phyloP scores from a whole-genome alignment of 2,888 invertebrate species.

The Esperia sulphurella region DNA sequence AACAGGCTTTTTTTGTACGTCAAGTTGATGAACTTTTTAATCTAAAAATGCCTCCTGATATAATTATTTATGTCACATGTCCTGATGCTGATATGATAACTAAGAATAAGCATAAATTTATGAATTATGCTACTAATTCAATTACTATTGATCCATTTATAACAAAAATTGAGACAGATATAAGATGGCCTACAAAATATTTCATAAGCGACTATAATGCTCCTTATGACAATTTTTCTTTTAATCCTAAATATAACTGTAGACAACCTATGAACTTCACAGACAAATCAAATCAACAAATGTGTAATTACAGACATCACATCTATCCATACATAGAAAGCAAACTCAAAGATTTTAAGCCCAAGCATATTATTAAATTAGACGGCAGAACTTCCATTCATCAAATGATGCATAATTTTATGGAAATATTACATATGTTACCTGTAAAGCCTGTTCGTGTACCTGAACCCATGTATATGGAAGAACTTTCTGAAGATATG shows the following conservation, averaged over 20 bases:
- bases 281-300: slow-evolving; percentile 58
- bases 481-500: slow-evolving; percentile 51
- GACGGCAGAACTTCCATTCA: slow-evolving; percentile 73
- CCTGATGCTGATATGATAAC: slow-evolving; percentile 73
- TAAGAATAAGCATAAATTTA: slow-evolving; percentile 48
- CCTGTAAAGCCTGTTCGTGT: slow-evolving; percentile 46
- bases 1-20: slow-evolving; percentile 37
- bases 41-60: slow-evolving; percentile 54
- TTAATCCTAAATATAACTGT: slow-evolving; percentile 66
- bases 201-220: slow-evolving; percentile 35
- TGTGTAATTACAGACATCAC: slow-evolving; percentile 69
- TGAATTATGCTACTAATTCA: slow-evolving; percentile 42
- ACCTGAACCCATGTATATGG: slow-evolving; percentile 59
- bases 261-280: slow-evolving; percentile 65
- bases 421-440: slow-evolving; percentile 52
- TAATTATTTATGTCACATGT: slow-evolving; percentile 78
- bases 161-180: slow-evolving; percentile 24
- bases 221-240: slow-evolving; percentile 33
- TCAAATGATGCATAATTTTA: slow-evolving; percentile 71
- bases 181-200: slow-evolving; percentile 56
- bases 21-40: slow-evolving; percentile 52
- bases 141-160: slow-evolving; percentile 34
- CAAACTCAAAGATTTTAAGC: slow-evolving; percentile 71
- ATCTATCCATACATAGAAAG: slow-evolving; percentile 68
- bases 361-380: slow-evolving; percentile 76